Conservation (phyloP, 2,888 invertebrate genomes). For the Celastrina argiolus region DNA sequence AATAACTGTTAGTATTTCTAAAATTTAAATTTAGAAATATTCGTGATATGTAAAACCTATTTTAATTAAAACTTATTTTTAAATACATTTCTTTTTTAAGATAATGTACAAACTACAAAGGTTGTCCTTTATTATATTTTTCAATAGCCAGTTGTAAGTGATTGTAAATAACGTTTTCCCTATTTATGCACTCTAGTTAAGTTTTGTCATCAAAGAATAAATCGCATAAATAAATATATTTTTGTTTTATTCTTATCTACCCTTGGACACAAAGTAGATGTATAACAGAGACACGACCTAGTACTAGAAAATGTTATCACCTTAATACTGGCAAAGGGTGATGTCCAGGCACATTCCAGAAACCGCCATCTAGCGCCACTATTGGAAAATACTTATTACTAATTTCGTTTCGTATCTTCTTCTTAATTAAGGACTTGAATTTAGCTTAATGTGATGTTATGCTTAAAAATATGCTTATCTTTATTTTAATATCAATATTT, state of each 20-base stretch:
- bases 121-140: slow-evolving; percentile 23
- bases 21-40: not conserved
- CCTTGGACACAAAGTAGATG: too few relatives aligned
- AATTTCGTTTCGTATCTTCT: too few relatives aligned
- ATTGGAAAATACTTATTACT: too few relatives aligned
- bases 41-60: not conserved
- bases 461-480: too few relatives aligned
- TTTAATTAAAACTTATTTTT: not conserved
- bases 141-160: slow-evolving; percentile 32
- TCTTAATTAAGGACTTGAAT: too few relatives aligned
- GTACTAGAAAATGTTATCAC: too few relatives aligned
- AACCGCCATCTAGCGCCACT: too few relatives aligned
- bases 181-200: slow-evolving; percentile 71
- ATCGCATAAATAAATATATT: slow-evolving; percentile 50
- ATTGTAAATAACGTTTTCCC: slow-evolving; percentile 66
- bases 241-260: slow-evolving; percentile 45
- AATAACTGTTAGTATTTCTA: not conserved
- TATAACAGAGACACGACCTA: too few relatives aligned
- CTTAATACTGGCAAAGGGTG: too few relatives aligned
- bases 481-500: too few relatives aligned
- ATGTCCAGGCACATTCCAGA: too few relatives aligned
- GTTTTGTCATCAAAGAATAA: slow-evolving; percentile 53
- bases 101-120: not conserved
- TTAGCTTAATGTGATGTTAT: too few relatives aligned
- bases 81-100: not conserved